phyloP scores from a whole-genome alignment of 2,113 vertebrate species.

The Salvator merianae region DNA sequence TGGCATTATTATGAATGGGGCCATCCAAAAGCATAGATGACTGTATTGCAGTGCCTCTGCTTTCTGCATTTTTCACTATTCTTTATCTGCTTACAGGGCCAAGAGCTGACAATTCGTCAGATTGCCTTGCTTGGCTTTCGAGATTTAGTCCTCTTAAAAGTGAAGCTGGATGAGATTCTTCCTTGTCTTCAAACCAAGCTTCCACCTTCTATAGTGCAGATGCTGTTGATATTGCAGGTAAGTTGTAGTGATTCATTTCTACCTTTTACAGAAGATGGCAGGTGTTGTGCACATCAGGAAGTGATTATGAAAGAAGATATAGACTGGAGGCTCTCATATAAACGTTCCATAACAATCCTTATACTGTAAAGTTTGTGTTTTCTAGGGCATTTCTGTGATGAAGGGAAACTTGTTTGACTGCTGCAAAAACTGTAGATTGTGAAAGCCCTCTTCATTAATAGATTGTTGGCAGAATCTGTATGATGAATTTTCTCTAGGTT shows the following conservation, averaged over 20 bases:
- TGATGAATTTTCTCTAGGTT: too few species aligned
- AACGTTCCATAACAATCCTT: too few species aligned
- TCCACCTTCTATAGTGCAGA: conserved; percentile 88
- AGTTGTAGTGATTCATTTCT: not conserved
- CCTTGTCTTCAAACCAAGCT: conserved; percentile 66
- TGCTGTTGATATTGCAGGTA: conserved; percentile 93
- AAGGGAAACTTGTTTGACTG: too few species aligned
- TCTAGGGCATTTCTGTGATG: too few species aligned
- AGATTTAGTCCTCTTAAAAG: conserved; percentile 88
- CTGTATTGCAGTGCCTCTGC: not conserved
- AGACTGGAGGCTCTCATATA: too few species aligned
- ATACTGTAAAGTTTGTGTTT: too few species aligned
- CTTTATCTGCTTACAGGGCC: conserved; percentile 78
- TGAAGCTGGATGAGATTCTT: conserved; percentile 82
- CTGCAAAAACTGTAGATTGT: too few species aligned
- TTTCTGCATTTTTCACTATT: not conserved
- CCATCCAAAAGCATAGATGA: not conserved
- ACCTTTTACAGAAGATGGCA: too few species aligned
- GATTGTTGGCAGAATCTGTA: too few species aligned
- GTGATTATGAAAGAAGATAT: too few species aligned
- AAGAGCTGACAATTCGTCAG: conserved; percentile 93
- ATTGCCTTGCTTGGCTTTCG: conserved; percentile 92
- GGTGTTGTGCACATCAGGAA: not conserved
- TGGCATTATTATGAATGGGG: too few species aligned
- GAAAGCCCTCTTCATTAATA: too few species aligned